Percentiles rank a stretch among this genome's conserved stretches.
These are phyloP conservation scores for Zhengitettix transpicula DNA, from an alignment of 2,888 invertebrate genomes.

Conservation along the genomic window DNA sequence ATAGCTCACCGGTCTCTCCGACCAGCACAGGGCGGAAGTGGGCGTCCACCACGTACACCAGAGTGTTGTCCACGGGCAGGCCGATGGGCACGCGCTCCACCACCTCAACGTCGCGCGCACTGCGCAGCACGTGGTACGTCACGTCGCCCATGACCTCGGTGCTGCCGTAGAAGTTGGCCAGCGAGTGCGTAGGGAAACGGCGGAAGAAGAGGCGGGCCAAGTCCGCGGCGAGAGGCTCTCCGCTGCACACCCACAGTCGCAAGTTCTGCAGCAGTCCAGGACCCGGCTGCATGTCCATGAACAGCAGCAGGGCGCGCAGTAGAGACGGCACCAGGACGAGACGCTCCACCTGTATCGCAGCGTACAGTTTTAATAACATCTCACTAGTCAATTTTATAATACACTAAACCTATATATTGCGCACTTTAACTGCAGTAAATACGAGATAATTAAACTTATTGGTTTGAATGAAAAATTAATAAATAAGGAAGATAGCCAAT, in stretches of 20 bases:
- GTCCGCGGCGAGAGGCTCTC: slow-evolving; percentile 57
- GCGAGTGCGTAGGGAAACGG: slow-evolving; percentile 47
- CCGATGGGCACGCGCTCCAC: slow-evolving; percentile 64
- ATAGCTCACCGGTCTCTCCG: slow-evolving; percentile 65
- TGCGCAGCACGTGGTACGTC: slow-evolving; percentile 54
- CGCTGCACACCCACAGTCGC: slow-evolving; percentile 73
- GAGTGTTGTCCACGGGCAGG: slow-evolving; percentile 59
- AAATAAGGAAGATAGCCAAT: too few relatives aligned
- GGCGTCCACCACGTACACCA: slow-evolving; percentile 61
- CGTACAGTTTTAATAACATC: too few relatives aligned
- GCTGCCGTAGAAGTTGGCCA: slow-evolving; percentile 83
- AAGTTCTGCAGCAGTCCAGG: slow-evolving; percentile 34
- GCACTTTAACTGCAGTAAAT: too few relatives aligned
- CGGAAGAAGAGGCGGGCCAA: slow-evolving; percentile 60
- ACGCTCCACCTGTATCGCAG: slow-evolving; percentile 45
- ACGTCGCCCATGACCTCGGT: slow-evolving; percentile 88
- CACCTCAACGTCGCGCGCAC: slow-evolving; percentile 29
- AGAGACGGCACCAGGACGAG: slow-evolving; percentile 72
- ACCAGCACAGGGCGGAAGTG: slow-evolving; percentile 53
- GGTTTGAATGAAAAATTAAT: too few relatives aligned
- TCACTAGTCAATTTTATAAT: too few relatives aligned
- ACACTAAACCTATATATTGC: too few relatives aligned
- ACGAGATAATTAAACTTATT: too few relatives aligned
- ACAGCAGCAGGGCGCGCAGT: slow-evolving; percentile 60
- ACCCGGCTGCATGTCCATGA: slow-evolving; percentile 17